Evolutionary conservation across 2,113 vertebrate species (phyloP).

Genomic region (Haplotaxodon microlepis): DNA sequence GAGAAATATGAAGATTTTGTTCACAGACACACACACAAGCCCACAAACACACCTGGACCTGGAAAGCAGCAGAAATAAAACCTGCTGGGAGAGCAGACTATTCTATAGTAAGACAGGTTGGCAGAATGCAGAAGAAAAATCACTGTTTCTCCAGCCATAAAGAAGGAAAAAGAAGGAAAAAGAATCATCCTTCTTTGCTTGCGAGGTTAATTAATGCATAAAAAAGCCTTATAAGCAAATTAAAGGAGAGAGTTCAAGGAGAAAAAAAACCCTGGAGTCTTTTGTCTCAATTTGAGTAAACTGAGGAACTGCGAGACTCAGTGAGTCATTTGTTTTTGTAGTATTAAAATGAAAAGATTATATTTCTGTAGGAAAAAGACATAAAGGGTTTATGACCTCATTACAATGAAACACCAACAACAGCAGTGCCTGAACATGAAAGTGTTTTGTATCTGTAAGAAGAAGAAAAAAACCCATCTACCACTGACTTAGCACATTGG

Average conservation of each 20-base stretch:
- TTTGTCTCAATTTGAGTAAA: not conserved
- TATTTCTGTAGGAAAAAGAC: not conserved
- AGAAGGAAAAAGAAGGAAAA: not conserved
- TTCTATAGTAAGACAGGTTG: not conserved
- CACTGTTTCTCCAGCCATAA: not conserved
- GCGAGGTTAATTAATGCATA: not conserved
- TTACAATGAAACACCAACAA: not conserved
- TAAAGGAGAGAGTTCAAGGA: not conserved
- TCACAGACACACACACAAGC: not conserved
- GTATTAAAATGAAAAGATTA: not conserved
- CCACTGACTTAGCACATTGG: not conserved
- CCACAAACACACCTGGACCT: not conserved
- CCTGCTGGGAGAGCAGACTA: not conserved
- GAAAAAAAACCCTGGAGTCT: not conserved
- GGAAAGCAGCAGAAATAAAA: not conserved
- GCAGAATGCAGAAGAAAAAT: not conserved
- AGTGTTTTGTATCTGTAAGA: not conserved
- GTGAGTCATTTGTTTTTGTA: not conserved
- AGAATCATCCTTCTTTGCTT: not conserved
- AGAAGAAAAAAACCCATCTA: not conserved
- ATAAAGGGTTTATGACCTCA: not conserved
- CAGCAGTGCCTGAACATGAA: not conserved
- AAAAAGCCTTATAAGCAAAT: not conserved
- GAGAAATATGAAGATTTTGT: not conserved
- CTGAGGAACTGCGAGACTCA: not conserved